phyloP scores from a whole-genome alignment of 2,113 vertebrate species.

The Mirza zaza region DNA sequence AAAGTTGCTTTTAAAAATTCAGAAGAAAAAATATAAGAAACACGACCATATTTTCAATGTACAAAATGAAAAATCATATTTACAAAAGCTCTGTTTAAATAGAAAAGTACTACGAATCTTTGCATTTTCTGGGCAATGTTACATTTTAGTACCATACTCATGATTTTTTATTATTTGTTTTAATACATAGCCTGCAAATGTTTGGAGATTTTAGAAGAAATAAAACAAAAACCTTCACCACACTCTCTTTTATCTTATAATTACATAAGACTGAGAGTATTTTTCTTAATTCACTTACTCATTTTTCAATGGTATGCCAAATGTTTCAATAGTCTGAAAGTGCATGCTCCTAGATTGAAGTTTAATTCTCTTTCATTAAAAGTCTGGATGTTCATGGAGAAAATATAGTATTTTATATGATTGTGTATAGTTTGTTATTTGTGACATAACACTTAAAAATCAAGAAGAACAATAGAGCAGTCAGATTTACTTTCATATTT shows the following conservation, averaged over 20 bases:
- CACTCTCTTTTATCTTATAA: neutral
- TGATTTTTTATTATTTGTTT: neutral
- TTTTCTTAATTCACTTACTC: neutral
- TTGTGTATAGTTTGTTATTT: neutral
- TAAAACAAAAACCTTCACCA: rapidly evolving
- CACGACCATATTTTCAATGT: neutral
- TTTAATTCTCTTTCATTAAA: neutral
- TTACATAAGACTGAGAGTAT: neutral
- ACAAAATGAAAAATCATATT: neutral
- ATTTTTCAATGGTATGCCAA: neutral
- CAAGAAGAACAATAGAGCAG: neutral
- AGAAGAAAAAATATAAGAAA: neutral
- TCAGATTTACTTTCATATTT: neutral
- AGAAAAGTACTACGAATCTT: neutral
- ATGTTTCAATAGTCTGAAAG: neutral
- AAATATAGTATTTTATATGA: neutral
- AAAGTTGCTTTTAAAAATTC: neutral
- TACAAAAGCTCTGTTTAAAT: neutral
- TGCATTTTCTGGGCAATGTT: neutral
- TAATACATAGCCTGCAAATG: neutral
- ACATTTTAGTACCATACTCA: neutral
- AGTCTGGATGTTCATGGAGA: neutral
- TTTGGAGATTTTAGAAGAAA: neutral
- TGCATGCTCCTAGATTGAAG: neutral
- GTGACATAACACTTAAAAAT: neutral